A percentile compares a stretch with the other conserved stretches of the same genome.
Evolutionary conservation across 2,888 invertebrate species (phyloP).

Genomic region (Rhingia campestris): DNA sequence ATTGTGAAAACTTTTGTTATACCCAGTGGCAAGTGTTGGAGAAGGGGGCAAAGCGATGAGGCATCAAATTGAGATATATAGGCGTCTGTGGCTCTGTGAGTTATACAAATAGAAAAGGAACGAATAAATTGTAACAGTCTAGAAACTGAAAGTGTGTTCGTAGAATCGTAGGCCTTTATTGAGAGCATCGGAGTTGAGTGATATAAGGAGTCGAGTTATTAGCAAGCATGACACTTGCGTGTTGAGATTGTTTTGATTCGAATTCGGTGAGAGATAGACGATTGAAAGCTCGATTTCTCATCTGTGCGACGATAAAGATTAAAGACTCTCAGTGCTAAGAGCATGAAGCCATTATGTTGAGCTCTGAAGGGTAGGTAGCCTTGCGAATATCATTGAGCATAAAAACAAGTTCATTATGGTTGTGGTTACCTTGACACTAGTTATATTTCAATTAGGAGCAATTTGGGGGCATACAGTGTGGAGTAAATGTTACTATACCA

Average conservation of each 20-base stretch:
- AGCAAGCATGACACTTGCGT: conserved; percentile 25
- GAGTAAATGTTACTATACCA: no score
- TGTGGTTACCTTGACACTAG: neutral
- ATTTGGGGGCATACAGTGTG: no score
- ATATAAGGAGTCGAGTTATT: conserved; percentile 21
- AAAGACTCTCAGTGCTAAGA: no score
- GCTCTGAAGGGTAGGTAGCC: neutral
- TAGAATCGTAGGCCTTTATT: conserved; percentile 10
- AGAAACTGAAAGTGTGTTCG: neutral
- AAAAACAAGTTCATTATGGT: neutral
- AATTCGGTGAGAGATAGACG: neutral
- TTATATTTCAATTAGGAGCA: no score
- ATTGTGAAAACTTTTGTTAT: conserved; percentile 44
- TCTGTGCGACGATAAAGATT: no score
- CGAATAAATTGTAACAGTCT: neutral
- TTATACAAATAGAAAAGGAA: neutral
- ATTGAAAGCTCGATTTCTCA: conserved; percentile 9
- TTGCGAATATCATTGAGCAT: conserved; percentile 2
- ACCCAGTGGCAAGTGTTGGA: neutral
- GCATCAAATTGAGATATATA: conserved; percentile 18
- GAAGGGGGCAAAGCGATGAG: neutral
- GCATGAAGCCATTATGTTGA: no score
- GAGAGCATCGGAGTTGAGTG: conserved; percentile 35
- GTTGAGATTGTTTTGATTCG: conserved; percentile 27
- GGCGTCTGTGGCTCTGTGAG: neutral